phyloP scores from a whole-genome alignment of 1,140 invertebrate species.

The Drosophila kurseongensis region DNA sequence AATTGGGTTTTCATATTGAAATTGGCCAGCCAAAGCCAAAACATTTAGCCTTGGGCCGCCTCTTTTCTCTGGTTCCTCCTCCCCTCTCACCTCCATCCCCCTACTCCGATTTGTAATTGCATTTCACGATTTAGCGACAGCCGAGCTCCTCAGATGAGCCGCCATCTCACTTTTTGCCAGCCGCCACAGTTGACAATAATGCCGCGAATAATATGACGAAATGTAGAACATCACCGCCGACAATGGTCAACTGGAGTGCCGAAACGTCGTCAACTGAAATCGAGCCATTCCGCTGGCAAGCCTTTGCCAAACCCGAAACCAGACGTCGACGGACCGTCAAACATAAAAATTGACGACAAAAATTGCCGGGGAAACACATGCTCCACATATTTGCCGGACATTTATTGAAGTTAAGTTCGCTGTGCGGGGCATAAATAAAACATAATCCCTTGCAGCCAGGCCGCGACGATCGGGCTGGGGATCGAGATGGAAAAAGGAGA shows the following conservation, averaged over 20 bases:
- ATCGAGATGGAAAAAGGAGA: slow-evolving; percentile 17
- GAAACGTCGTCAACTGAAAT: slow-evolving; percentile 16
- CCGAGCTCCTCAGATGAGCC: slow-evolving; percentile 46
- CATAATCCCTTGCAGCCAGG: slow-evolving; percentile 76
- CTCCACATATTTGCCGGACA: slow-evolving; percentile 85
- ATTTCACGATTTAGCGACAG: slow-evolving; percentile 79
- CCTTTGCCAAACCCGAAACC: slow-evolving; percentile 5
- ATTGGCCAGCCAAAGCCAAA: slow-evolving; percentile 31
- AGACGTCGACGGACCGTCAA: slow-evolving; percentile 50
- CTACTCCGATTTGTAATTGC: slow-evolving; percentile 61
- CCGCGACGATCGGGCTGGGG: slow-evolving; percentile 38
- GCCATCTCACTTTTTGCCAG: slow-evolving; percentile 67
- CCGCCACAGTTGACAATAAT: slow-evolving; percentile 75
- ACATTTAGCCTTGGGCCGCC: slow-evolving; percentile 45
- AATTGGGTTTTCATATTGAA: slow-evolving; percentile 80
- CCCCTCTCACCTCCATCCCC: too few species aligned
- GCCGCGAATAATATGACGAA: slow-evolving; percentile 84
- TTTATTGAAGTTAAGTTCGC: slow-evolving; percentile 84
- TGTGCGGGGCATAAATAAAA: slow-evolving; percentile 83
- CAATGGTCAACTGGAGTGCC: slow-evolving; percentile 49
- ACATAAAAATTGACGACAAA: slow-evolving; percentile 84
- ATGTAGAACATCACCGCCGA: slow-evolving; percentile 80
- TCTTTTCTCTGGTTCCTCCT: slow-evolving; percentile 6
- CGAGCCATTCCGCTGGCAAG: not conserved
- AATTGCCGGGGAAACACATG: slow-evolving; percentile 84